phyloP scores from a whole-genome alignment of 2,113 vertebrate species.

The Miniopterus natalensis region DNA sequence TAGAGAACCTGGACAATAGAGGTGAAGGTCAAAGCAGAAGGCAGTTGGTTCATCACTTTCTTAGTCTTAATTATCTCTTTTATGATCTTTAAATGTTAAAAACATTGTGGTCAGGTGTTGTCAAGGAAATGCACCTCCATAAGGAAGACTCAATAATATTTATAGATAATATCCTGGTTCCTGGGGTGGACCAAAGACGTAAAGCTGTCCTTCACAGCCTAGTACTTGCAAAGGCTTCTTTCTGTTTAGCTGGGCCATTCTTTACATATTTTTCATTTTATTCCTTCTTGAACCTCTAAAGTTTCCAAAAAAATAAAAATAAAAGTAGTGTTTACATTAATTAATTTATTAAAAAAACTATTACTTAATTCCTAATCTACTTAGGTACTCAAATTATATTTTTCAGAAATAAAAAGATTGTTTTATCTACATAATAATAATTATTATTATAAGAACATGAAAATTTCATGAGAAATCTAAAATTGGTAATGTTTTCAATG shows the following conservation, averaged over 20 bases:
- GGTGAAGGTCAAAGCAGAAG: not conserved
- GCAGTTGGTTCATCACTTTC: not conserved
- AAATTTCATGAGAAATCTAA: not conserved
- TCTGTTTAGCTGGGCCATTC: not conserved
- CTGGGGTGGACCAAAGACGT: not conserved
- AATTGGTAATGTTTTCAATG: constrained; percentile 34
- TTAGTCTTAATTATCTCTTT: constrained; percentile 6
- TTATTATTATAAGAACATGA: not conserved
- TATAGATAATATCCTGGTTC: not conserved
- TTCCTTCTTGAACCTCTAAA: not conserved
- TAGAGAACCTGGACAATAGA: not conserved
- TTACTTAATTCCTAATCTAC: not conserved
- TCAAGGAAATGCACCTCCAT: not conserved
- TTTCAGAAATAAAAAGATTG: not conserved
- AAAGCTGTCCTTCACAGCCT: not conserved
- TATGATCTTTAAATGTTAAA: constrained; percentile 2
- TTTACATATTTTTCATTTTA: not conserved
- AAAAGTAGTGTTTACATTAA: not conserved
- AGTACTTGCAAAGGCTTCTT: not conserved
- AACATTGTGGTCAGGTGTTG: not conserved
- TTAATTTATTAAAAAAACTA: not conserved
- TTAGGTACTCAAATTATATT: not conserved
- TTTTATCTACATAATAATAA: not conserved
- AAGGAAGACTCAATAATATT: not conserved
- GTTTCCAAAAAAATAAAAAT: not conserved